Evolutionary conservation across 2,113 vertebrate species (phyloP), one percentile per base, ranked within the genome.

Genomic region (Todiramphus chloris): DNA sequence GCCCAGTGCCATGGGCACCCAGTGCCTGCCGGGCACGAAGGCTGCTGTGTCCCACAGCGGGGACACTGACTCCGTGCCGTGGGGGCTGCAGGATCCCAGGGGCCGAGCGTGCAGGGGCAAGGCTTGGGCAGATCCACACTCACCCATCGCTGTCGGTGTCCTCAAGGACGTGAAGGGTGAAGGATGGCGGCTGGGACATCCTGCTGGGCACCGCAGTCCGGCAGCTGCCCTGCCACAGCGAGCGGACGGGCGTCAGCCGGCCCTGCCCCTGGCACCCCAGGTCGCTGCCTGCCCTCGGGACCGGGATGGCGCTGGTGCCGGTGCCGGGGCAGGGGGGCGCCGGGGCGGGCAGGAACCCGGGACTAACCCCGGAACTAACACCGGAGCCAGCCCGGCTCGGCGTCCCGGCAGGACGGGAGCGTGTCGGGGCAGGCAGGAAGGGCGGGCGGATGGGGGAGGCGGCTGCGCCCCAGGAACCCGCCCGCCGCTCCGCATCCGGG

Each of bases 121-220:
- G 46, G 20, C 28, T 31, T 10, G 11, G n/a, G 33, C 79, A 19
- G 30, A 2, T 16, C 7, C 43, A 9, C 44, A 83, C 96, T 93
- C 83, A 97, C 97, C 72, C 85, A 58, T 83, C 21, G 48, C 43
- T 75, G 11, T 88, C 73, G 7, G 78, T 3, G 39, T 64, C 87
- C 77, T 95, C 96, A 3, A 68, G 10, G 53, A 83, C 35, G 3
- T 1, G 13, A 12, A 97, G 79, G 67, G 62, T 46, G 82, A 94
- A 18, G 56, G 84, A 33, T 13, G 73, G 64, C 0, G 16, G 81
- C 51, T 28, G 76, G 24, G 87, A 76, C 97, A 97, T 97, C 50
- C 41, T 74, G 70, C 48, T 3, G 20, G 18, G 46, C 33, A 37
- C 68, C 11, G 17, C n/a, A 30, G 58, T 64, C 46, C 20, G 5